Evolutionary conservation across 1,140 invertebrate genomes (phyloP).

Genomic region (Zaprionus ghesquierei): DNA sequence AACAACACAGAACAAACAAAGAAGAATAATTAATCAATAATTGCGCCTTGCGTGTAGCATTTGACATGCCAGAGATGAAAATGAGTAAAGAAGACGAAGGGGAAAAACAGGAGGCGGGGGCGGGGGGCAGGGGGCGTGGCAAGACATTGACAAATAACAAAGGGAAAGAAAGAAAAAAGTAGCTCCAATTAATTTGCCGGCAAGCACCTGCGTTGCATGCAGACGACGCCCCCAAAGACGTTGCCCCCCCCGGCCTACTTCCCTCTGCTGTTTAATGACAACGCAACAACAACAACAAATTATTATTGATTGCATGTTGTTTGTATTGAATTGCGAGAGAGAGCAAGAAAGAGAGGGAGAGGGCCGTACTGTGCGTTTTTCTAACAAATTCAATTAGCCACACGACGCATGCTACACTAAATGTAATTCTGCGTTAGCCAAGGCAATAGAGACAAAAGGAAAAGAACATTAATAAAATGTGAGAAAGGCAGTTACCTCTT

Average conservation of each 20-base stretch:
- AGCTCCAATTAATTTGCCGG: slow-evolving; percentile 44
- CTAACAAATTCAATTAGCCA: slow-evolving; percentile 69
- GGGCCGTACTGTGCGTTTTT: neutral
- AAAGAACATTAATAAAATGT: slow-evolving; percentile 10
- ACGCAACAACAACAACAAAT: slow-evolving; percentile 51
- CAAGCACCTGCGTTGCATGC: slow-evolving; percentile 44
- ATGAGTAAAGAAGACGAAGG: too few species aligned
- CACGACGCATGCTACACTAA: slow-evolving; percentile 38
- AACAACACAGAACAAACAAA: slow-evolving; percentile 1
- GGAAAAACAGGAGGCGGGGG: too few species aligned
- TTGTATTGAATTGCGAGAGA: slow-evolving; percentile 52
- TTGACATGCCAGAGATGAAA: slow-evolving; percentile 6
- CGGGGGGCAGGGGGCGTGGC: neutral
- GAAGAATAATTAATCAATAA: slow-evolving; percentile 72
- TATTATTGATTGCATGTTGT: slow-evolving; percentile 74
- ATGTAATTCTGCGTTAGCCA: slow-evolving; percentile 52
- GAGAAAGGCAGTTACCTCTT: neutral
- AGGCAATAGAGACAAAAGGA: neutral
- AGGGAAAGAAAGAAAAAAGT: slow-evolving; percentile 7
- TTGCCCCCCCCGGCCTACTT: neutral
- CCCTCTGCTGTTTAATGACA: slow-evolving; percentile 54
- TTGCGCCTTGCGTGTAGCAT: slow-evolving; percentile 51
- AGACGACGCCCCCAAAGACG: neutral
- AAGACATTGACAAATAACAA: neutral
- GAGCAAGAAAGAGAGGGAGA: neutral